Conservation (phyloP, 2,113 vertebrate genomes). For the Rousettus leschenaultii region DNA sequence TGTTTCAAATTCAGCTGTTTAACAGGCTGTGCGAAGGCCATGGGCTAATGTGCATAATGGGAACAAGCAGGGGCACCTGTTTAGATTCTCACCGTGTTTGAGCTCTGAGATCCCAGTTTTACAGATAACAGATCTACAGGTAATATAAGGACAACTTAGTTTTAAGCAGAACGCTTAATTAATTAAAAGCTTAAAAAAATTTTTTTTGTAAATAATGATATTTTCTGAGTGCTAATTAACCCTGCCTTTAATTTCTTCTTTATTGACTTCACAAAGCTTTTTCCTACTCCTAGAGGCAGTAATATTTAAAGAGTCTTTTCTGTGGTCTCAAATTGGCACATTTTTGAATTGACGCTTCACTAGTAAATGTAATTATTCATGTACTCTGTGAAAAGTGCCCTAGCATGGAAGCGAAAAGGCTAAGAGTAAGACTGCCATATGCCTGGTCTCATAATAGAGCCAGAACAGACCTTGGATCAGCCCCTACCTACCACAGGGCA, state of each 20-base stretch:
- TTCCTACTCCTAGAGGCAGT: background rate
- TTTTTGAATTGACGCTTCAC: conserved; percentile 7
- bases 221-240: conserved; percentile 32
- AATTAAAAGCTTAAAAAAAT: background rate
- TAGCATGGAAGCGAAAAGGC: background rate
- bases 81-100: conserved; percentile 20
- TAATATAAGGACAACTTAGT: background rate
- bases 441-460: background rate
- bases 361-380: conserved; percentile 29
- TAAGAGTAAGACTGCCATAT: background rate
- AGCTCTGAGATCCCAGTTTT: background rate
- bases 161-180: background rate
- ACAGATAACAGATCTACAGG: conserved; percentile 46
- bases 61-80: conserved; percentile 44
- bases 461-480: background rate
- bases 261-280: conserved; percentile 35
- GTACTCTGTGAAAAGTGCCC: background rate
- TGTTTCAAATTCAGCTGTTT: conserved; percentile 69
- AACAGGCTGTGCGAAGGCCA: conserved; percentile 64
- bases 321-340: background rate
- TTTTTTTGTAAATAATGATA: background rate
- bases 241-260: conserved; percentile 27
- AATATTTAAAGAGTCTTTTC: background rate
- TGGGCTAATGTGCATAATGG: conserved; percentile 47
- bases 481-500: background rate